Percentiles rank a stretch among this genome's conserved stretches.
Evolutionary conservation across 2,797 vertebrate species (phyloP).

Genomic region (Podarcis siculus): DNA sequence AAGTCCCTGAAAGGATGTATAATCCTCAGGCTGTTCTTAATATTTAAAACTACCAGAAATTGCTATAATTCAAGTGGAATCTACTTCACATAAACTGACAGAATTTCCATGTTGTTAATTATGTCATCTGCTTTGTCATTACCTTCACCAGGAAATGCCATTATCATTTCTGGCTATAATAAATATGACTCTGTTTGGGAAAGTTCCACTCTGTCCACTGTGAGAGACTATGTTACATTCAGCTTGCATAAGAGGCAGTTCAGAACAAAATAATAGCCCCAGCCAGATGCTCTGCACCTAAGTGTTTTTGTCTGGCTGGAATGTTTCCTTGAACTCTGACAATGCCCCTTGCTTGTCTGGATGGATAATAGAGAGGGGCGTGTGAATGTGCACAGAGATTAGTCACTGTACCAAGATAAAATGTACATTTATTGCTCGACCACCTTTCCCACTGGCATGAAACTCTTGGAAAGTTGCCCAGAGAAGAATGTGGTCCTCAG

Average conservation of each 20-base stretch:
- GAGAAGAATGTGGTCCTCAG: too few species aligned
- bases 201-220: background rate
- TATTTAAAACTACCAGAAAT: slow-evolving; percentile 23
- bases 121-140: slow-evolving; percentile 17
- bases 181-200: slow-evolving; percentile 1
- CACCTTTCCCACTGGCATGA: too few species aligned
- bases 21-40: slow-evolving; percentile 17
- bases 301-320: too few species aligned
- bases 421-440: too few species aligned
- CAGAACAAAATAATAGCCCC: background rate
- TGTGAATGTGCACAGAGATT: too few species aligned
- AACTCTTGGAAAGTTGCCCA: too few species aligned
- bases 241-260: slow-evolving; percentile 18
- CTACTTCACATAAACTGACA: slow-evolving; percentile 28
- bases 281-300: background rate
- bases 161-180: background rate
- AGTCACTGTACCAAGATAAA: too few species aligned
- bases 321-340: too few species aligned
- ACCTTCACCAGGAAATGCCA: background rate
- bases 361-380: too few species aligned
- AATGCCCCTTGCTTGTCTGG: too few species aligned
- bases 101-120: slow-evolving; percentile 5
- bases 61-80: slow-evolving; percentile 34
- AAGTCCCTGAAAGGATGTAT: slow-evolving; percentile 11
- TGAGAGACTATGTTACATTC: background rate